These are phyloP conservation scores for Andrena minutula DNA, from an alignment of 2,888 invertebrate genomes.

Conservation along the genomic window DNA sequence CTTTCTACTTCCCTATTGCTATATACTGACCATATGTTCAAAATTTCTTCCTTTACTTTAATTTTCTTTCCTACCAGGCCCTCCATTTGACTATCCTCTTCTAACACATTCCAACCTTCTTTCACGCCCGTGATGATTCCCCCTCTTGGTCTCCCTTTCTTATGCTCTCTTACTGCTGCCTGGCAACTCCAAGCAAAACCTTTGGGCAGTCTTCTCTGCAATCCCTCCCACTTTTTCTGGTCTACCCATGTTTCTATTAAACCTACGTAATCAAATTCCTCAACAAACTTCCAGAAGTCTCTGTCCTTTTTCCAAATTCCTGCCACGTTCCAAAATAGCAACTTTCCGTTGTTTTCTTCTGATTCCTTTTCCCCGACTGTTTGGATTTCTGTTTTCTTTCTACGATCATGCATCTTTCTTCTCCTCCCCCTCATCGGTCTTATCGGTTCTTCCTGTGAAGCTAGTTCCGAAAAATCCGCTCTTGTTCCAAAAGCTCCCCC, in stretches of 20 bases:
- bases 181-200: not conserved
- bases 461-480: not conserved
- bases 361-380: no score
- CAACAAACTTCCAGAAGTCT: not conserved
- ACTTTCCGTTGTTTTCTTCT: not conserved
- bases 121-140: not conserved
- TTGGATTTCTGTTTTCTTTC: no score
- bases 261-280: not conserved
- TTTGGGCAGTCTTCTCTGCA: not conserved
- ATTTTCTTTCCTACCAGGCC: not conserved
- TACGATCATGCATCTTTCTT: not conserved
- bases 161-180: not conserved
- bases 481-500: not conserved
- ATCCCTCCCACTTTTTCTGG: not conserved
- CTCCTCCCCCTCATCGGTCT: not conserved
- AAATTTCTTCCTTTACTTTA: not conserved
- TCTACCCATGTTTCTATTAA: not conserved
- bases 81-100: not conserved
- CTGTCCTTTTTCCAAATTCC: not conserved
- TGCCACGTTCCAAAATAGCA: slow-evolving; percentile 1
- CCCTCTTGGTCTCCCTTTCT: not conserved
- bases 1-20: not conserved
- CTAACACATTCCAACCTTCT: not conserved
- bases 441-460: not conserved
- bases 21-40: not conserved